A percentile compares a stretch with the other conserved stretches of the same genome.
Conservation (phyloP, 2,797 vertebrate genomes). For the Clarias pachynema region DNA sequence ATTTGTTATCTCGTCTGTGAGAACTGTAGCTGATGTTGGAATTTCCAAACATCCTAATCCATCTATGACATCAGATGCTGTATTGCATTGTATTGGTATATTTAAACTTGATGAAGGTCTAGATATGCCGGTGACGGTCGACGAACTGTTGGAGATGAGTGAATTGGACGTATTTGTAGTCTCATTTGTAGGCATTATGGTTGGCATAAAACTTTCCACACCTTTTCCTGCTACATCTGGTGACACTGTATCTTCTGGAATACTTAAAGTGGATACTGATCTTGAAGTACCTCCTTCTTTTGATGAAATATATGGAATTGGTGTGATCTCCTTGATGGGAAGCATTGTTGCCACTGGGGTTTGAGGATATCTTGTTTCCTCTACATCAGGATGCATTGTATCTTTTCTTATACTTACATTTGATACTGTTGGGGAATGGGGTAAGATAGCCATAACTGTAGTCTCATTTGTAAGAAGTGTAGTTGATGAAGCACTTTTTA, state of each 20-base stretch:
- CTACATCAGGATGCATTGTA: background rate
- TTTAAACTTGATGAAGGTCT: constrained; percentile 8
- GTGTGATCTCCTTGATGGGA: background rate
- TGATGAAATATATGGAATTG: background rate
- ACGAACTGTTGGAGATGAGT: constrained; percentile 21
- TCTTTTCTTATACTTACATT: constrained; percentile 10
- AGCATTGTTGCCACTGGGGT: background rate
- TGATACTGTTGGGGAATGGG: constrained; percentile 21
- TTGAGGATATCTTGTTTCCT: background rate
- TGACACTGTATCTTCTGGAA: background rate
- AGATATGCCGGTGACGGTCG: background rate
- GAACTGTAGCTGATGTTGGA: background rate
- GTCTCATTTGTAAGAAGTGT: constrained; percentile 13
- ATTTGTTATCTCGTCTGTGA: background rate
- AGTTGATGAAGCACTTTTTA: background rate
- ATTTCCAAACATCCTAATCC: background rate
- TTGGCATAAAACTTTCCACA: background rate
- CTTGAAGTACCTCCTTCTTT: background rate
- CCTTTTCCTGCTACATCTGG: background rate
- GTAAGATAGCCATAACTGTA: constrained; percentile 39
- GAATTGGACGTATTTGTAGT: constrained; percentile 41
- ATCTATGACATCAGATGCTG: background rate
- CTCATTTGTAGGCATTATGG: background rate
- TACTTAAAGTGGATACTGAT: background rate
- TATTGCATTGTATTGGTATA: background rate